Evolutionary conservation across 2,888 invertebrate genomes (phyloP), one percentile per base, ranked within the genome.

Genomic region (Lypha dubia): DNA sequence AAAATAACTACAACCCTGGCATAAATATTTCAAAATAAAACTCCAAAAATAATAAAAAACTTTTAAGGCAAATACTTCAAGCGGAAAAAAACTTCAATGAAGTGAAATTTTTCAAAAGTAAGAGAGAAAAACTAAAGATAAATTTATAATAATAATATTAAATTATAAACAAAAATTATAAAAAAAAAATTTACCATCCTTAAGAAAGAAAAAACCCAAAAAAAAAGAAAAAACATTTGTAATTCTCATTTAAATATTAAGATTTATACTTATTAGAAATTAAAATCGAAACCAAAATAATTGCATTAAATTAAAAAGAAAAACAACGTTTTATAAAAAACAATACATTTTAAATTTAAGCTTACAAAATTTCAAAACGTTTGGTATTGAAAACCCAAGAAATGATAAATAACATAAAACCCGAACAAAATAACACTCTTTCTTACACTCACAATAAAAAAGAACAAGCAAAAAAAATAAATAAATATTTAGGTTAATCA

Each of bases 221-320:
- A 53, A 32, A 28, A 13, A 53, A 81, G 63, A 73, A 53, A 28
- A 35, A 62, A 68, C 46, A 79, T 65, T 73, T 77, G 82, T 84
- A 86, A 80, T 77, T 84, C 86, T 86, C 80, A 85, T 86, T 86
- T 87, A 85, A 86, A 86, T 86, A 84, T 86, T 87, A 86, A 87
- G 87, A 80, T 84, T 86, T 86, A 86, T 77, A 83, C 58, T 35
- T 84, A 86, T 79, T 84, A 81, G 80, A 83, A 80, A 84, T 76
- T 68, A 79, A 84, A 86, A 58, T 62, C 83, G 73, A 86, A 79
- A 75, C 56, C 56, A 84, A 73, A 75, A 76, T 79, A 74, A 49
- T 83, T 83, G 80, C 74, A 83, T 86, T 85, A 44, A 76, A 80
- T 71, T 46, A 22, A 71, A 74, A 73, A 60, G 51, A 49, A 71